Percentiles rank a stretch among this genome's conserved stretches.
Evolutionary conservation across 2,797 vertebrate genomes (phyloP).

Genomic region (Etheostoma perlongum): DNA sequence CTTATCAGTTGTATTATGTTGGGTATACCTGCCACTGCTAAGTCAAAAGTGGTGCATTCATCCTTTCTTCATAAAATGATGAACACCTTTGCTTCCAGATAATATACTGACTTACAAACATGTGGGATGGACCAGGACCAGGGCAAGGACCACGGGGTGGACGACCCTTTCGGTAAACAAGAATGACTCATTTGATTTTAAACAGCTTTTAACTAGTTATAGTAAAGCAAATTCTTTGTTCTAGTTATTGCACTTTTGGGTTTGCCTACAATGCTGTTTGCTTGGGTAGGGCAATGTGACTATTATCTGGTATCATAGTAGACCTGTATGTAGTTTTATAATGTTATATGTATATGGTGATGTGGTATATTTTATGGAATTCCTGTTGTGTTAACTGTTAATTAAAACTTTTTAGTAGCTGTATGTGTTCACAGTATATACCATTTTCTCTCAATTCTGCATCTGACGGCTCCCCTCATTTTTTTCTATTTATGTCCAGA

Average conservation of each 20-base stretch:
- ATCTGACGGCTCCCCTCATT: not conserved
- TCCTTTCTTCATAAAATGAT: not conserved
- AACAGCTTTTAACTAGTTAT: not conserved
- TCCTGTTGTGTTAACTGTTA: not conserved
- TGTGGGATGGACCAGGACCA: constrained; percentile 87
- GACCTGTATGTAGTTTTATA: not conserved
- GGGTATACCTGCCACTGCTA: too few relatives aligned
- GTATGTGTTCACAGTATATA: not conserved
- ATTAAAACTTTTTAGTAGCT: too few relatives aligned
- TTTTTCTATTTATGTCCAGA: not conserved
- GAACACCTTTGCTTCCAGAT: constrained; percentile 31
- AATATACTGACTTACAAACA: constrained; percentile 53
- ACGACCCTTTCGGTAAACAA: constrained; percentile 84
- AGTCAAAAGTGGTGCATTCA: not conserved
- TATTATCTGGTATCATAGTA: not conserved
- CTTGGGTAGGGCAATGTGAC: not conserved
- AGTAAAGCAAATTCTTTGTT: not conserved
- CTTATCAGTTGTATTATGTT: not conserved
- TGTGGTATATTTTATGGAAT: not conserved
- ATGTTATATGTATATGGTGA: not conserved
- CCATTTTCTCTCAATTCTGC: not conserved
- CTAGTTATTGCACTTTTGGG: too few relatives aligned
- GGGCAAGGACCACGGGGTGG: constrained; percentile 84
- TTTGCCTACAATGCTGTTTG: not conserved
- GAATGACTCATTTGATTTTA: constrained; percentile 5